These are phyloP conservation scores for Diaperis boleti DNA, from an alignment of 2,888 invertebrate species.

Conservation along the genomic window DNA sequence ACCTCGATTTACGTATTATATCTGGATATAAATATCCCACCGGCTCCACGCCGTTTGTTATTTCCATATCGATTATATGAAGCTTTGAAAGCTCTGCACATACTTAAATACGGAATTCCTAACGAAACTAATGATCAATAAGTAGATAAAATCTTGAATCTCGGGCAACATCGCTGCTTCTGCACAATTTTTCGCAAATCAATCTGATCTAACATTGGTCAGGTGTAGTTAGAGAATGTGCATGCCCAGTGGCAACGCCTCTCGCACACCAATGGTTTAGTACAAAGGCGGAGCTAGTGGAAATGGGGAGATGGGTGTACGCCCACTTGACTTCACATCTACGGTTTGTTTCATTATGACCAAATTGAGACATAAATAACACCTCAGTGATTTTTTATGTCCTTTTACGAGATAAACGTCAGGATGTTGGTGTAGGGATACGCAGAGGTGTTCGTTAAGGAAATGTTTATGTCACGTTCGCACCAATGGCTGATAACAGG, in stretches of 20 bases:
- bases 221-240: constrained; percentile 47
- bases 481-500: constrained; percentile 8
- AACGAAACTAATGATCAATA: too few species aligned
- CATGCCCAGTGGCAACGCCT: constrained; percentile 58
- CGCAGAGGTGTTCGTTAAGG: constrained; percentile 43
- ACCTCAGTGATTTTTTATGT: constrained; percentile 51
- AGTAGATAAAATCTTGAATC: constrained; percentile 3
- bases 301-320: constrained; percentile 29
- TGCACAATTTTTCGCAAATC: constrained; percentile 41
- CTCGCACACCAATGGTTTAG: constrained; percentile 57
- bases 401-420: constrained; percentile 35
- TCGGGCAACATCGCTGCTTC: constrained; percentile 11
- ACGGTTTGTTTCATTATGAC: constrained; percentile 51
- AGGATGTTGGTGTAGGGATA: constrained; percentile 23
- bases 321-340: constrained; percentile 35
- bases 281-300: constrained; percentile 51
- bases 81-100: too few species aligned
- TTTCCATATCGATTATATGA: too few species aligned
- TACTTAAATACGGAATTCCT: too few species aligned
- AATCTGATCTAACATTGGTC: constrained; percentile 54
- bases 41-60: too few species aligned
- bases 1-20: too few species aligned
- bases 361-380: constrained; percentile 57
- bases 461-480: constrained; percentile 35
- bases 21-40: too few species aligned